phyloP scores from a whole-genome alignment of 1,140 invertebrate species.

The Neelides sp. region DNA sequence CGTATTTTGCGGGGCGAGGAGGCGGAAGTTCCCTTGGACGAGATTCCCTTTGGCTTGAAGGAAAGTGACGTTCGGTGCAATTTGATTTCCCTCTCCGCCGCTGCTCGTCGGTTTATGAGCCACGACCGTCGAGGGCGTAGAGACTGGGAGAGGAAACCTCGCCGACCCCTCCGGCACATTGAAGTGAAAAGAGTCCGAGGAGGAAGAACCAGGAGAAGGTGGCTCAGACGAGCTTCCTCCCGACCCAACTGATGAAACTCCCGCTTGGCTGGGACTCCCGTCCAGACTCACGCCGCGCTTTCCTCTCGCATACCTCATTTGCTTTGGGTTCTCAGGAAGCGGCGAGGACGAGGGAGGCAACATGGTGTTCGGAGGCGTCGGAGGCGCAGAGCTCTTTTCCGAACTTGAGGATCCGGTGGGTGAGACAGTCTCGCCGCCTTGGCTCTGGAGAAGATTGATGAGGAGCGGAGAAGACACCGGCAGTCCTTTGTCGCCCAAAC shows the following conservation, averaged over 20 bases:
- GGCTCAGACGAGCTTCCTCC: neutral
- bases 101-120: too few species aligned
- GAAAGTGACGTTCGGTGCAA: too few species aligned
- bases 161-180: neutral
- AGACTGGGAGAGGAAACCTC: too few species aligned
- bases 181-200: constrained; percentile 3
- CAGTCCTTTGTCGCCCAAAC: constrained; percentile 8
- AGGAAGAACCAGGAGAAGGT: neutral
- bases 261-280: neutral
- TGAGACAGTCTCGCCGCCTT: constrained; percentile 6
- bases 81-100: too few species aligned
- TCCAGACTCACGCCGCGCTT: constrained; percentile 27
- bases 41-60: too few species aligned
- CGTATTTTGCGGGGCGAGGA: too few species aligned
- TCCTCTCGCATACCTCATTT: constrained; percentile 9
- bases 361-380: constrained; percentile 8
- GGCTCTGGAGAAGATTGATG: constrained; percentile 66
- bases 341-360: constrained; percentile 5
- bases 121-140: too few species aligned
- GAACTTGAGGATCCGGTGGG: neutral
- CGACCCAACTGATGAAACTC: neutral
- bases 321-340: constrained; percentile 2
- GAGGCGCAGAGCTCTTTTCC: neutral
- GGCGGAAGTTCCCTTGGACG: too few species aligned
- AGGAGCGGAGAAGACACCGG: constrained; percentile 68